A percentile compares a stretch with the other conserved stretches of the same genome.
phyloP scores from a whole-genome alignment of 1,140 invertebrate species.

The Gonioctena quinquepunctata region DNA sequence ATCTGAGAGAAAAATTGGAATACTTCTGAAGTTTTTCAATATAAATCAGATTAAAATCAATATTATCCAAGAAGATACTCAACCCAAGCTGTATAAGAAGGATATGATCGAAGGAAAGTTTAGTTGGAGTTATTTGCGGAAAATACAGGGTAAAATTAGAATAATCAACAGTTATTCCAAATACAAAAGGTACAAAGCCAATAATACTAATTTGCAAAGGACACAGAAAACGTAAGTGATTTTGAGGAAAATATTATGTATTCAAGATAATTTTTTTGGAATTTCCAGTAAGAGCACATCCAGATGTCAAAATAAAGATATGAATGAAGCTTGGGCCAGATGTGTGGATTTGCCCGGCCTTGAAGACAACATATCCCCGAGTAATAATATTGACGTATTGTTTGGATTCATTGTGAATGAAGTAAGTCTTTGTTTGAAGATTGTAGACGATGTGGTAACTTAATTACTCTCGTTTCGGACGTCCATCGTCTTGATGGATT shows the following conservation, averaged over 20 bases:
- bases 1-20: constrained; percentile 72
- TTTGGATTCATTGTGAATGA: constrained; percentile 75
- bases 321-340: constrained; percentile 70
- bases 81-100: constrained; percentile 22
- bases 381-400: constrained; percentile 73
- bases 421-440: too few relatives aligned
- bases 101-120: constrained; percentile 25
- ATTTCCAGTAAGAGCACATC: constrained; percentile 31
- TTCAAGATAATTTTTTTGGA: not conserved
- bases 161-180: constrained; percentile 27
- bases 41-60: constrained; percentile 44
- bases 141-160: constrained; percentile 22
- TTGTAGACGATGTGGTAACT: too few relatives aligned
- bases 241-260: not conserved
- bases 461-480: too few relatives aligned
- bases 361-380: constrained; percentile 81
- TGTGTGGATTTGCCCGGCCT: constrained; percentile 79
- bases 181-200: constrained; percentile 24
- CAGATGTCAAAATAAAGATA: constrained; percentile 29
- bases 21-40: constrained; percentile 71
- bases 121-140: constrained; percentile 22
- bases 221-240: constrained; percentile 32
- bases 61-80: constrained; percentile 27
- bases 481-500: too few relatives aligned
- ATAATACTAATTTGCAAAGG: constrained; percentile 17